Evolutionary conservation across 2,797 vertebrate species (phyloP), one percentile per base, ranked within the genome.

Genomic region (Myotis pilosus): DNA sequence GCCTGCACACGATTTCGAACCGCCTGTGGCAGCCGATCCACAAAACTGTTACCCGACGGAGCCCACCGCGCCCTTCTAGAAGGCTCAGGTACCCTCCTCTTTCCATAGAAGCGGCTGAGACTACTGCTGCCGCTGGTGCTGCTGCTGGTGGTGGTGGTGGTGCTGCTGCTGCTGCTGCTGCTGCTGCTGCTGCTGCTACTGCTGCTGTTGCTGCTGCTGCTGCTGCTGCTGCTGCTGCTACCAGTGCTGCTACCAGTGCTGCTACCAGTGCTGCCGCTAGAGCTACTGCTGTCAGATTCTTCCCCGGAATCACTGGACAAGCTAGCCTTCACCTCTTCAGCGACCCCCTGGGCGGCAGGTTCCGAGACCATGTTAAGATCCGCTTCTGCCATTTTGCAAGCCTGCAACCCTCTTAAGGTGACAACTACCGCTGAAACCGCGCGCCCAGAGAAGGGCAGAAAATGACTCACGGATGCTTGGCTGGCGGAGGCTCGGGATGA

Each of bases 1-100:
- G 92, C 96, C 84, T 95, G 96, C 49, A 96, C 94, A 60, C 95
- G 94, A 85, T 97, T 96, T 94, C 93, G 95, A 92, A 95, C 89
- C 12, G 95, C 90, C 64, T 33, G 91, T 3, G 95, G 94, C 62
- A 96, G 92, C 30, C 36, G 90, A 72, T 93, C 60, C 36, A 93
- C 5, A 25, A 96, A 95, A 95, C 17, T 66, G 53, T 49, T 93
- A 51, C 66, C 76, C 0, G 44, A 36, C 1, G 36, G 76, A 38
- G 84, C 23, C 38, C 33, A 30, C 62, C 16, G 75, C 47, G 25
- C 80, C 85, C 84, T 89, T 87, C 72, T 51, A 55, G 55, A 91
- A 89, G 96, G 76, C 55, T 85, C 94, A 47, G 93, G 92, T 81
- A 87, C 71, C 81, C 89, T 87, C 66, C 36, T 94, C 62, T 71